Evolutionary conservation across 53 echinoderm and acorn worm species (phyloP).

Genomic region (Astropecten irregularis): DNA sequence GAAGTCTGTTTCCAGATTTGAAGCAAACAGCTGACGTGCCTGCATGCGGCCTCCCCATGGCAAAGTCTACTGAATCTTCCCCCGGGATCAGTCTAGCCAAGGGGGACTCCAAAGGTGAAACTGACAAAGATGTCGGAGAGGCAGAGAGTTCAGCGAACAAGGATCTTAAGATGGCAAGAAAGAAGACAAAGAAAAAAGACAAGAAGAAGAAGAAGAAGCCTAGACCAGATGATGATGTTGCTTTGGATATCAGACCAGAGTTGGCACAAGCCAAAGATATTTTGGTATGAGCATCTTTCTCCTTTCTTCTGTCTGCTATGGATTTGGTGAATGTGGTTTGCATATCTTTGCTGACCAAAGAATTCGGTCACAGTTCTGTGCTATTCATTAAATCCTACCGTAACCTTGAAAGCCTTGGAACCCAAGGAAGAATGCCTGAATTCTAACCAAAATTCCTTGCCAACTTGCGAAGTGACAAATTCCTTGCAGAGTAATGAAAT

Average conservation of each 20-base stretch:
- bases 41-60: no score
- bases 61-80: not conserved
- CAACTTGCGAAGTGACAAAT: no score
- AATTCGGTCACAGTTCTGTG: no score
- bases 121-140: not conserved
- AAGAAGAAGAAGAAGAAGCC: slow-evolving; percentile 9
- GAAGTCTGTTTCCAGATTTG: slow-evolving; percentile 36
- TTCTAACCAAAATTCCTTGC: no score
- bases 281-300: slow-evolving; percentile 57
- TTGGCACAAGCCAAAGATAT: slow-evolving; percentile 76
- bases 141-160: not conserved
- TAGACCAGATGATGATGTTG: slow-evolving; percentile 65
- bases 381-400: no score
- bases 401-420: no score
- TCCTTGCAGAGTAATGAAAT: no score
- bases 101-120: not conserved
- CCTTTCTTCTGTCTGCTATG: no score
- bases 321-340: not conserved
- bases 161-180: not conserved
- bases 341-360: not conserved
- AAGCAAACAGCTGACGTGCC: not conserved
- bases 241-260: slow-evolving; percentile 94
- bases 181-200: slow-evolving; percentile 46
- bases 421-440: no score
- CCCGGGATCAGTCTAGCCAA: slow-evolving; percentile 4